These are phyloP conservation scores for Ardeotis arabs DNA, from an alignment of 2,113 vertebrate species.

Conservation along the genomic window DNA sequence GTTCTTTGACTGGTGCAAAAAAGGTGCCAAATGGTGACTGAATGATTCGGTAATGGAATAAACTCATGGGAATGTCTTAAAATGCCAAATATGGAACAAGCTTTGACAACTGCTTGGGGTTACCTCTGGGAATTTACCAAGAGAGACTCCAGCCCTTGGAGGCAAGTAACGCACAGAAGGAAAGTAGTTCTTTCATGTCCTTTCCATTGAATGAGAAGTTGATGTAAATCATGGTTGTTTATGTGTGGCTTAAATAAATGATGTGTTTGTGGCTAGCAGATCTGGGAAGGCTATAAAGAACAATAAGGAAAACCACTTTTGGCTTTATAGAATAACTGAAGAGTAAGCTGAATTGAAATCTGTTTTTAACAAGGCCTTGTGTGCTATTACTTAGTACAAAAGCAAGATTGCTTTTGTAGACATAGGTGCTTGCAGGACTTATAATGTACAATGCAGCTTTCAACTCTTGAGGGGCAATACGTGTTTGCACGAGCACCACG, in stretches of 20 bases:
- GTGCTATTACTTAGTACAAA: neutral
- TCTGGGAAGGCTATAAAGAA: constrained; percentile 11
- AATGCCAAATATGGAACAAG: neutral
- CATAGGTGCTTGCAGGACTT: neutral
- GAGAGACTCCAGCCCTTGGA: neutral
- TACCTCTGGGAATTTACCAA: constrained; percentile 14
- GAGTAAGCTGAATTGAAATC: neutral
- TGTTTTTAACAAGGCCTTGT: neutral
- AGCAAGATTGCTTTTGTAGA: neutral
- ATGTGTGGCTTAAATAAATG: constrained; percentile 34
- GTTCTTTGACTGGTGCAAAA: neutral
- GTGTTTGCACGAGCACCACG: neutral
- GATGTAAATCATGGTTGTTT: constrained; percentile 34
- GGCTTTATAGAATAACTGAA: neutral
- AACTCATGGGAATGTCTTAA: neutral
- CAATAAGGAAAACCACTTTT: constrained; percentile 16
- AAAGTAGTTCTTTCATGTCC: constrained; percentile 32
- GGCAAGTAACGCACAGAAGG: constrained; percentile 16
- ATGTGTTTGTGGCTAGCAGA: constrained; percentile 36
- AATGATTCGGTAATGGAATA: constrained; percentile 22
- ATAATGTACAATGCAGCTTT: accelerated
- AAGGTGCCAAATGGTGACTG: neutral
- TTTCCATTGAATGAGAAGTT: constrained; percentile 41
- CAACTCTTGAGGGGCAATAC: neutral
- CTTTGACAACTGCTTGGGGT: constrained; percentile 4